A percentile compares a stretch with the other conserved stretches of the same genome.
These are phyloP conservation scores for Magallana gigas DNA, from an alignment of 1,140 invertebrate genomes.

Conservation along the genomic window DNA sequence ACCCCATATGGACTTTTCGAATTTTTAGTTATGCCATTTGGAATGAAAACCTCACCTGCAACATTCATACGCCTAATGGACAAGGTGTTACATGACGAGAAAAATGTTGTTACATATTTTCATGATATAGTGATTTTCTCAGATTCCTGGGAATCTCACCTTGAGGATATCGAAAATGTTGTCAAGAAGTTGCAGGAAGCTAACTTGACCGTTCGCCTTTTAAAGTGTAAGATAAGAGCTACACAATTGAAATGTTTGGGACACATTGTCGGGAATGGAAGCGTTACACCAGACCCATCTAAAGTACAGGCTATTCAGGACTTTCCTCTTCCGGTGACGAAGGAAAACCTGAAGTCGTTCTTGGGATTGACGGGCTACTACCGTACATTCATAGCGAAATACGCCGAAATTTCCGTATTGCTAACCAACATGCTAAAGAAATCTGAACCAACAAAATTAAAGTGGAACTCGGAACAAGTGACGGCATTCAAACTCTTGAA, in stretches of 20 bases:
- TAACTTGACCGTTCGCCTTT: constrained; percentile 25
- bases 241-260: not conserved
- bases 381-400: constrained; percentile 7
- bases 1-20: not conserved
- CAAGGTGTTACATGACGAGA: constrained; percentile 79
- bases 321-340: constrained; percentile 28
- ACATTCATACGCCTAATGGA: constrained; percentile 70
- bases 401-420: constrained; percentile 12
- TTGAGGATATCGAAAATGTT: too few relatives aligned
- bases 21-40: constrained; percentile 63
- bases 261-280: not conserved
- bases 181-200: not conserved
- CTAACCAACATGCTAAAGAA: constrained; percentile 20
- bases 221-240: not conserved
- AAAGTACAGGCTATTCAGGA: constrained; percentile 41
- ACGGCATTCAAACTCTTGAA: constrained; percentile 35
- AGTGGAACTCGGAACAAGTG: not conserved
- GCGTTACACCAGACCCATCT: not conserved
- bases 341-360: constrained; percentile 35
- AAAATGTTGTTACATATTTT: constrained; percentile 46
- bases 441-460: constrained; percentile 23
- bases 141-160: constrained; percentile 34
- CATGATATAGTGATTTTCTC: constrained; percentile 49
- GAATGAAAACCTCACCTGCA: constrained; percentile 63
- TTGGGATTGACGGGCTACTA: constrained; percentile 44